phyloP scores from a whole-genome alignment of 1,140 invertebrate species.

The Tribolium castaneum region DNA sequence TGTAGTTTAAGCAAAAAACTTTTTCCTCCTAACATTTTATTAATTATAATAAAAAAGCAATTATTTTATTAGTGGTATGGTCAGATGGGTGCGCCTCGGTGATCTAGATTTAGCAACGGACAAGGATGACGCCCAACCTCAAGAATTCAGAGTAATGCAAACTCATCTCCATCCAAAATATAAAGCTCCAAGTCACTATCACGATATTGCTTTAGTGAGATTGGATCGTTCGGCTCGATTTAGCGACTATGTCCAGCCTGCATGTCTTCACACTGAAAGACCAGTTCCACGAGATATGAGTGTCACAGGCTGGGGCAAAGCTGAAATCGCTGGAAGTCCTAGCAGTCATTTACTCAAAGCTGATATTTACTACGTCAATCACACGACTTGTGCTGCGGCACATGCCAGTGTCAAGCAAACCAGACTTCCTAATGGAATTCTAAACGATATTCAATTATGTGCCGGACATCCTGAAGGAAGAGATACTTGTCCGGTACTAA shows the following conservation, averaged over 20 bases:
- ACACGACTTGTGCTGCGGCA: conserved; percentile 50
- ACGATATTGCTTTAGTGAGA: conserved; percentile 68
- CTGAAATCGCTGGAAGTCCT: conserved; percentile 50
- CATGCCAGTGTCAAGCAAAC: not conserved
- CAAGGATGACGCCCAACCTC: conserved; percentile 37
- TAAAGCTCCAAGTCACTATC: conserved; percentile 61
- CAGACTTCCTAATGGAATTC: conserved; percentile 38
- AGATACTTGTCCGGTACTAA: conserved; percentile 52
- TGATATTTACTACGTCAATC: conserved; percentile 57
- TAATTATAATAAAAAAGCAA: not conserved
- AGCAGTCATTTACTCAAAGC: conserved; percentile 68
- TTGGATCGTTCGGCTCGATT: conserved; percentile 61
- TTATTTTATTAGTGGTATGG: conserved; percentile 35
- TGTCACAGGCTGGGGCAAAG: conserved; percentile 67
- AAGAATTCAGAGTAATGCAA: conserved; percentile 47
- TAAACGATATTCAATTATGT: conserved; percentile 48
- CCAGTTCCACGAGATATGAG: conserved; percentile 1
- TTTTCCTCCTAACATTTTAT: too few relatives aligned
- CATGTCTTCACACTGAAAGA: conserved; percentile 60
- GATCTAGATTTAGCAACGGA: conserved; percentile 35
- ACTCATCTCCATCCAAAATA: conserved; percentile 63
- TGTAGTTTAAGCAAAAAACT: too few relatives aligned
- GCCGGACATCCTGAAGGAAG: conserved; percentile 45
- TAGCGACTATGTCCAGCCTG: conserved; percentile 63
- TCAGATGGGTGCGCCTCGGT: conserved; percentile 42